Percentiles rank a stretch among this genome's conserved stretches.
Conservation (phyloP, 2,797 vertebrate species). For the Chloroceryle inda region DNA sequence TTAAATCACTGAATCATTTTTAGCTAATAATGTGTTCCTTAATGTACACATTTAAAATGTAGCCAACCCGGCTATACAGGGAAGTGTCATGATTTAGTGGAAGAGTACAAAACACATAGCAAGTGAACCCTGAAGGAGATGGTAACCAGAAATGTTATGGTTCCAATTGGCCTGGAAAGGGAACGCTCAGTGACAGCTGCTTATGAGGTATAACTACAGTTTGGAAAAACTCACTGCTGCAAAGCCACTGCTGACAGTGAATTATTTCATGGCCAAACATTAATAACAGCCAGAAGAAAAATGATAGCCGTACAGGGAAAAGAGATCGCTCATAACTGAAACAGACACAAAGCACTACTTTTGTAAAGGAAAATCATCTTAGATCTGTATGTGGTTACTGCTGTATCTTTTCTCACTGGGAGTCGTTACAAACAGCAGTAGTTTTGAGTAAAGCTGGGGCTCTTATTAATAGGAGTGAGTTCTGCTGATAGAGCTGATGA, state of each 20-base stretch:
- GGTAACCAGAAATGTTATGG: background rate
- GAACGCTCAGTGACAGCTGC: background rate
- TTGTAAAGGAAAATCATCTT: background rate
- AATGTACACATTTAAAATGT: background rate
- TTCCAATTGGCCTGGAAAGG: background rate
- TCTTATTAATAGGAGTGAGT: background rate
- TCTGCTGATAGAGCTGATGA: background rate
- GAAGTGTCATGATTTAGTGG: background rate
- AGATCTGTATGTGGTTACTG: background rate
- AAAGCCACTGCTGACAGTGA: background rate
- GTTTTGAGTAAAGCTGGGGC: background rate
- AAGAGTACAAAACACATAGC: background rate
- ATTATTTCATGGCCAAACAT: background rate
- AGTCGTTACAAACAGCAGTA: background rate
- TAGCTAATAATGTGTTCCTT: background rate
- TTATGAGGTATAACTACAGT: background rate
- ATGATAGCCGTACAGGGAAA: background rate
- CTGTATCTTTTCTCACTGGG: background rate
- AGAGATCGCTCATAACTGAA: background rate
- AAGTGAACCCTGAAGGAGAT: conserved; percentile 13
- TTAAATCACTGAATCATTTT: background rate
- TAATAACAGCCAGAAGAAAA: background rate
- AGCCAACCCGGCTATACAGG: background rate
- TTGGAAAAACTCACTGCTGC: background rate
- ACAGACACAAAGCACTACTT: background rate